phyloP scores from a whole-genome alignment of 1,140 invertebrate species.

The Bradynema listronoti region DNA sequence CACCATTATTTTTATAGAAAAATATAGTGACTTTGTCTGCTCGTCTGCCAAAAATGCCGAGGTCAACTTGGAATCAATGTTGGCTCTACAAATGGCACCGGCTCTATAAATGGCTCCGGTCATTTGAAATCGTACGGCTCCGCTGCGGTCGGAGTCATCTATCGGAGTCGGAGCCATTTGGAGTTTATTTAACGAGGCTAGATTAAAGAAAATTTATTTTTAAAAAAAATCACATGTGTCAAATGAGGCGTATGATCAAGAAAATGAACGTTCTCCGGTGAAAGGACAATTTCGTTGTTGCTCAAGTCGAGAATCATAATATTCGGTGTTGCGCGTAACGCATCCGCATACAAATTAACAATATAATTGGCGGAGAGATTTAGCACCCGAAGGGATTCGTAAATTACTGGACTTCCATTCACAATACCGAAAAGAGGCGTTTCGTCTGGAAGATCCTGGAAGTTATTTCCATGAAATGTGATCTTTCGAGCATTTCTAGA shows the following conservation, averaged over 20 bases:
- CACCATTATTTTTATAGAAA: too few species aligned
- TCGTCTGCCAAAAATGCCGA: too few species aligned
- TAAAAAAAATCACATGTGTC: conserved; percentile 37
- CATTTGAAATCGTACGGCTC: too few species aligned
- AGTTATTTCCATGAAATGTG: conserved; percentile 57
- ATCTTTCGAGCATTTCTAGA: conserved; percentile 22
- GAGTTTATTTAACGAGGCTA: too few species aligned
- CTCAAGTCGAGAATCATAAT: conserved; percentile 51
- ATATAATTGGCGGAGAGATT: conserved; percentile 58
- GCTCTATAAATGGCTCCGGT: too few species aligned
- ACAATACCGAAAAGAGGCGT: conserved; percentile 53
- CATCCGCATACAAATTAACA: conserved; percentile 52
- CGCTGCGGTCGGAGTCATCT: too few species aligned
- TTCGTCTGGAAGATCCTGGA: conserved; percentile 52
- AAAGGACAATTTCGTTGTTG: conserved; percentile 55
- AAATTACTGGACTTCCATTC: conserved; percentile 13
- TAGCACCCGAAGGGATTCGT: conserved; percentile 34
- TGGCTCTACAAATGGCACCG: too few species aligned
- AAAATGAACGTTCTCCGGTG: conserved; percentile 48
- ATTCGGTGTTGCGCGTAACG: conserved; percentile 48
- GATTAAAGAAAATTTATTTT: too few species aligned
- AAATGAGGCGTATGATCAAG: conserved; percentile 50
- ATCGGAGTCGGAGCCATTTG: too few species aligned
- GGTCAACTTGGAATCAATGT: too few species aligned
- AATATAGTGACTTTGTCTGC: too few species aligned